These are phyloP conservation scores for Pterostichus niger DNA, from an alignment of 2,888 invertebrate genomes.

Conservation along the genomic window DNA sequence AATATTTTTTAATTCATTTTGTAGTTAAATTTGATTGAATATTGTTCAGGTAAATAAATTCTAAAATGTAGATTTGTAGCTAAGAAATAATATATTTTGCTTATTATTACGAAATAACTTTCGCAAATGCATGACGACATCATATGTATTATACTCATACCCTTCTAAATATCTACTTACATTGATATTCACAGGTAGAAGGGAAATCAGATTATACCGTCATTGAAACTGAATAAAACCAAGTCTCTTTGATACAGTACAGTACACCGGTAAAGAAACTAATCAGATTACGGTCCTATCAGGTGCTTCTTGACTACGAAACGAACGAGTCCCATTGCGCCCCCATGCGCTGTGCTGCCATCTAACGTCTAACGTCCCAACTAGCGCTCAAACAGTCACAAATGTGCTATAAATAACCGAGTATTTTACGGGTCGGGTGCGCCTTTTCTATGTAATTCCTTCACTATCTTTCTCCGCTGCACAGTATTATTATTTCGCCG, in stretches of 20 bases:
- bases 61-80: too few relatives aligned
- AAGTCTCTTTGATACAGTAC: slow-evolving; percentile 31
- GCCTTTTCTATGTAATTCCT: slow-evolving; percentile 66
- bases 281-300: slow-evolving; percentile 34
- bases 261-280: slow-evolving; percentile 24
- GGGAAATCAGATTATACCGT: slow-evolving; percentile 13
- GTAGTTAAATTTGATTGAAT: too few relatives aligned
- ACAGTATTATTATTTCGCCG: slow-evolving; percentile 60
- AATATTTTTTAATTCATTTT: too few relatives aligned
- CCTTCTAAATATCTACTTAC: slow-evolving; percentile 16
- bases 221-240: slow-evolving; percentile 49
- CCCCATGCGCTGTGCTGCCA: neutral
- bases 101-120: too few relatives aligned
- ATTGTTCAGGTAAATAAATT: too few relatives aligned
- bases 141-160: too few relatives aligned
- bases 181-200: neutral
- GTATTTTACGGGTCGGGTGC: slow-evolving; percentile 66
- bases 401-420: slow-evolving; percentile 67
- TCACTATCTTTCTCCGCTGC: slow-evolving; percentile 45
- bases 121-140: too few relatives aligned
- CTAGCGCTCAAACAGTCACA: slow-evolving; percentile 66
- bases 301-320: neutral
- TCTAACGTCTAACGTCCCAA: slow-evolving; percentile 30
- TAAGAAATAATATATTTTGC: too few relatives aligned
- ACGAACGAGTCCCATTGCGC: neutral